Evolutionary conservation across 2,797 vertebrate genomes (phyloP).

Genomic region (Labeo calbasu): DNA sequence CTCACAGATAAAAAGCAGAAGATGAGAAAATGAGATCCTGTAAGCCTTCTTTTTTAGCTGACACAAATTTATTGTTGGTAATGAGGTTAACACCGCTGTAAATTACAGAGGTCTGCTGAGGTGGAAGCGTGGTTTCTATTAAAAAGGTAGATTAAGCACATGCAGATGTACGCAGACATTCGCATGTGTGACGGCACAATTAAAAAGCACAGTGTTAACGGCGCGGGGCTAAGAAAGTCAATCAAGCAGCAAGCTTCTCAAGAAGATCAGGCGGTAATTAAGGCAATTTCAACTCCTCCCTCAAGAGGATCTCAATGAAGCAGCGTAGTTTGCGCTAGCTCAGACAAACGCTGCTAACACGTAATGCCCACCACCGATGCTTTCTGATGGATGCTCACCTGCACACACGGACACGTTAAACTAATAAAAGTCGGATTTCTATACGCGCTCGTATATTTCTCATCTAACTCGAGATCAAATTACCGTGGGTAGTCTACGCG

Average conservation of each 20-base stretch:
- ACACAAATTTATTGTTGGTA: constrained; percentile 33
- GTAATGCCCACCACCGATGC: not conserved
- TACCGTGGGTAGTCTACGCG: not conserved
- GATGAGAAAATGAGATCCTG: constrained; percentile 37
- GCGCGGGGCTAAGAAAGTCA: constrained; percentile 17
- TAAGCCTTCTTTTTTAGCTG: constrained; percentile 25
- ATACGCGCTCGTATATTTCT: not conserved
- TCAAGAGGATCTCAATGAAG: constrained; percentile 37
- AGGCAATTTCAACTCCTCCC: constrained; percentile 28
- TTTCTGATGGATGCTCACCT: not conserved
- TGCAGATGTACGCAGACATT: not conserved
- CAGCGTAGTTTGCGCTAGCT: not conserved
- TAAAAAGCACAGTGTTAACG: constrained; percentile 15
- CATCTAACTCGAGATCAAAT: not conserved
- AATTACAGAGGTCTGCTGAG: constrained; percentile 40
- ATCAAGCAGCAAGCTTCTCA: constrained; percentile 36
- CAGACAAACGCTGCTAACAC: not conserved
- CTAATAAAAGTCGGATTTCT: not conserved
- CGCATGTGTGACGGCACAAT: constrained; percentile 1
- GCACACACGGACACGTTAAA: constrained; percentile 7
- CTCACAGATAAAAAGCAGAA: constrained; percentile 33
- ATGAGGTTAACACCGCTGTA: constrained; percentile 43
- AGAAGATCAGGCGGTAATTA: constrained; percentile 47
- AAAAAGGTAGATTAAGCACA: constrained; percentile 30
- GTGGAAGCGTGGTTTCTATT: constrained; percentile 34